Conservation (phyloP, 37 sponge, comb jelly and placozoan species). For the Dysidea cf. avara region DNA sequence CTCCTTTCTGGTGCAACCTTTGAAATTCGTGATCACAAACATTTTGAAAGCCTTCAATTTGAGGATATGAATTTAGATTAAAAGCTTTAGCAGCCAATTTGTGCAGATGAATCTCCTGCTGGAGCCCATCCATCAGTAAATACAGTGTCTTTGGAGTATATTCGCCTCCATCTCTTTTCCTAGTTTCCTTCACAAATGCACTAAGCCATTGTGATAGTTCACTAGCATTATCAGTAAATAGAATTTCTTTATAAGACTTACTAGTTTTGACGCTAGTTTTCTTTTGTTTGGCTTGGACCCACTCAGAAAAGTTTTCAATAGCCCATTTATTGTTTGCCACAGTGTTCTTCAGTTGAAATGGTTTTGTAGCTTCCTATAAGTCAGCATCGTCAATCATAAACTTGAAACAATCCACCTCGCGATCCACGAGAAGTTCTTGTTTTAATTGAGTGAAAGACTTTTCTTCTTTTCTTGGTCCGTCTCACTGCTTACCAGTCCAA, state of each 20-base stretch:
- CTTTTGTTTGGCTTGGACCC: too few relatives aligned
- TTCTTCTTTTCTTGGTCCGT: too few relatives aligned
- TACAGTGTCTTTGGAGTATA: constrained; percentile 11
- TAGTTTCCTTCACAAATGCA: constrained; percentile 1
- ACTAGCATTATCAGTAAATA: too few relatives aligned
- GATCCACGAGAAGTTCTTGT: too few relatives aligned
- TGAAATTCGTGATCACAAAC: background rate
- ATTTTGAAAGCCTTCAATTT: background rate
- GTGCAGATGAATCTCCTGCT: constrained; percentile 4
- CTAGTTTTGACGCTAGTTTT: too few relatives aligned
- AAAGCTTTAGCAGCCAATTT: background rate
- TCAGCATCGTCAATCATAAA: background rate
- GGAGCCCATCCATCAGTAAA: background rate
- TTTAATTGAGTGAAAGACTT: too few relatives aligned
- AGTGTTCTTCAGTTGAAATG: too few relatives aligned
- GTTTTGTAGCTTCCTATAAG: background rate
- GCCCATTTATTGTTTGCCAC: too few relatives aligned
- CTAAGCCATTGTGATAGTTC: constrained; percentile 13
- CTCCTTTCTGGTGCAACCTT: background rate
- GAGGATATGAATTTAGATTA: background rate
- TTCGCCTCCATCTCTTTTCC: constrained; percentile 7
- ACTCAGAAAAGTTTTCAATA: too few relatives aligned
- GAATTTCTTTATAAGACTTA: too few relatives aligned
- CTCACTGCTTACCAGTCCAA: too few relatives aligned
- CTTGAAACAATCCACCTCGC: too few relatives aligned